These are phyloP conservation scores for Zophobas morio DNA, from an alignment of 1,140 invertebrate species.

Conservation along the genomic window DNA sequence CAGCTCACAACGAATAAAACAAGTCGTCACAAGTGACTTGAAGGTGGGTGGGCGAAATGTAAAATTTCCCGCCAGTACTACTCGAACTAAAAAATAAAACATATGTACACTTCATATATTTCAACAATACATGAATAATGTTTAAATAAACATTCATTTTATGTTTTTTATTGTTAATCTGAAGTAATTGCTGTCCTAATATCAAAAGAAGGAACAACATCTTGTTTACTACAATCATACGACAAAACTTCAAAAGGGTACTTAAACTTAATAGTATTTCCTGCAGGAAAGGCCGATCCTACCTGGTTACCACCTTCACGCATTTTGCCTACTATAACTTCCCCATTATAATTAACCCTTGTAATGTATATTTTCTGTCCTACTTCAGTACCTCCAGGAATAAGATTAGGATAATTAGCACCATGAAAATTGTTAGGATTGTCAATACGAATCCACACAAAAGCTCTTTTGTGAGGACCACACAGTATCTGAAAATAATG, in stretches of 20 bases:
- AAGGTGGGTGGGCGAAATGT: too few species aligned
- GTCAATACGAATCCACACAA: conserved; percentile 7
- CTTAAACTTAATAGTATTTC: background rate
- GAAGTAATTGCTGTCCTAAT: background rate
- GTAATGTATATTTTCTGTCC: conserved; percentile 7
- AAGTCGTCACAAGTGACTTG: too few species aligned
- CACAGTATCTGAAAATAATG: conserved; percentile 16
- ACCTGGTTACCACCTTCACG: conserved; percentile 6
- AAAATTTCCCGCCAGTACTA: too few species aligned
- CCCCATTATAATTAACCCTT: conserved; percentile 6
- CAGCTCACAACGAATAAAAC: too few species aligned
- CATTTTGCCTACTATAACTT: conserved; percentile 10
- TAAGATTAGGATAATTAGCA: background rate
- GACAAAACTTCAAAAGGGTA: conserved; percentile 1
- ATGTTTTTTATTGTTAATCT: too few species aligned
- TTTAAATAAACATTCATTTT: too few species aligned
- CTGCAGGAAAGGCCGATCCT: conserved; percentile 2
- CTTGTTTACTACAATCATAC: conserved; percentile 4
- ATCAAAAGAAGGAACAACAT: background rate
- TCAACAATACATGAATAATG: too few species aligned
- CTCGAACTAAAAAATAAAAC: too few species aligned
- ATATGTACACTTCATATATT: too few species aligned
- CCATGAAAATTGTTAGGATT: conserved; percentile 6
- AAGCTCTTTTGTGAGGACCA: conserved; percentile 10
- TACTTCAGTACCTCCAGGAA: conserved; percentile 26